Conservation (phyloP, 2,113 vertebrate species). For the Catharus fuscescens region DNA sequence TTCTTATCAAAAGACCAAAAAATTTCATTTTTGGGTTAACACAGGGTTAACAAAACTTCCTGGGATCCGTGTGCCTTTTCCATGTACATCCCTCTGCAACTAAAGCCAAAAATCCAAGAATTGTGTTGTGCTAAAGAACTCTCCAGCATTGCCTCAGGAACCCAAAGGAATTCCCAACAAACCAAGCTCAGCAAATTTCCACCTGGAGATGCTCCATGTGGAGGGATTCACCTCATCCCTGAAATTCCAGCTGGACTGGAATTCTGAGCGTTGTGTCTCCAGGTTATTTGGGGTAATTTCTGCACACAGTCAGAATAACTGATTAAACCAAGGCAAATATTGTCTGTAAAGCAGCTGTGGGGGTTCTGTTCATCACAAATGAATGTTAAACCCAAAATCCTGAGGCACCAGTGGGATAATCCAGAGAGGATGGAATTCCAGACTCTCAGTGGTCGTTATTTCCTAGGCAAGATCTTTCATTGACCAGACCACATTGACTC, state of each 20-base stretch:
- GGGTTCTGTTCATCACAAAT: neutral
- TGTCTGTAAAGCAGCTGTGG: rapidly evolving
- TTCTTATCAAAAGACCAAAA: neutral
- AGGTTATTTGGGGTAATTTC: neutral
- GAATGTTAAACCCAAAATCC: neutral
- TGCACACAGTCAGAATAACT: neutral
- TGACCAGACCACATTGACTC: neutral
- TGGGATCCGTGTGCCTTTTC: neutral
- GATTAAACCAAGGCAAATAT: neutral
- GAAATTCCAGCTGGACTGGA: neutral
- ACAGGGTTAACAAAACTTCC: neutral
- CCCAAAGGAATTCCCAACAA: neutral
- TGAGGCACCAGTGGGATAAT: rapidly evolving
- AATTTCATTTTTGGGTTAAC: neutral
- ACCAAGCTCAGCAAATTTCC: neutral
- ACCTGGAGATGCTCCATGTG: rapidly evolving
- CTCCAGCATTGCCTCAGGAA: neutral
- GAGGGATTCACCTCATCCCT: neutral
- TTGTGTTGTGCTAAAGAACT: neutral
- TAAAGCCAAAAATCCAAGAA: neutral
- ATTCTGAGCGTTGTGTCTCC: neutral
- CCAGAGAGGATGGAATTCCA: neutral
- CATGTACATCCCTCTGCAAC: neutral
- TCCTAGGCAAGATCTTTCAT: neutral
- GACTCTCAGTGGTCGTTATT: no score